phyloP scores from a whole-genome alignment of 2,888 invertebrate species.

The Graphium colonna region DNA sequence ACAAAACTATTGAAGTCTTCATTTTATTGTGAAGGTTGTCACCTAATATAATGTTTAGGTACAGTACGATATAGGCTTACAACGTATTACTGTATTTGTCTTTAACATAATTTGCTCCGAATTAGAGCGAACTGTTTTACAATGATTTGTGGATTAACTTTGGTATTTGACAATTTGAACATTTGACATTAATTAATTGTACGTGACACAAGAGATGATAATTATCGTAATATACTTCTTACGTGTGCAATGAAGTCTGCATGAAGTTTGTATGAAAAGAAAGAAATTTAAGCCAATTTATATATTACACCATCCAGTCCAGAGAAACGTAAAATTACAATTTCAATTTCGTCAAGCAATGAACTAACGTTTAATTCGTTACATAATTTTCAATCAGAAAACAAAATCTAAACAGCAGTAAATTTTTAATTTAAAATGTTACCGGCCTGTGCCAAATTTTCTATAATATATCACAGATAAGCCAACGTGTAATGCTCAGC shows the following conservation, averaged over 20 bases:
- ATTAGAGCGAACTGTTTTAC: conserved; percentile 34
- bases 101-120: conserved; percentile 48
- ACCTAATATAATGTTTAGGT: conserved; percentile 71
- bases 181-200: conserved; percentile 18
- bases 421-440: conserved; percentile 25
- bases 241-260: conserved; percentile 34
- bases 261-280: conserved; percentile 21
- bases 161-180: conserved; percentile 31
- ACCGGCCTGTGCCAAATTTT: conserved; percentile 49
- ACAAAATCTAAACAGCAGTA: conserved; percentile 1
- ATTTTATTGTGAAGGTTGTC: conserved; percentile 76
- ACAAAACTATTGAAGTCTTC: conserved; percentile 64
- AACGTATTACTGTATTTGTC: conserved; percentile 69
- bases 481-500: conserved; percentile 61
- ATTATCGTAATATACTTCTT: conserved; percentile 27
- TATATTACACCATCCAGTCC: conserved; percentile 7
- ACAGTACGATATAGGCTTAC: conserved; percentile 70
- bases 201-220: conserved; percentile 26
- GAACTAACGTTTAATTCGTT: not conserved
- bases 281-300: conserved; percentile 2
- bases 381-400: not conserved
- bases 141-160: conserved; percentile 36
- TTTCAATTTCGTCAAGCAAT: not conserved
- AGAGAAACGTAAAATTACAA: not conserved
- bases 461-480: conserved; percentile 68